These are phyloP conservation scores for Didymodactylos carnosus DNA, from an alignment of 2,888 invertebrate genomes.

Conservation along the genomic window DNA sequence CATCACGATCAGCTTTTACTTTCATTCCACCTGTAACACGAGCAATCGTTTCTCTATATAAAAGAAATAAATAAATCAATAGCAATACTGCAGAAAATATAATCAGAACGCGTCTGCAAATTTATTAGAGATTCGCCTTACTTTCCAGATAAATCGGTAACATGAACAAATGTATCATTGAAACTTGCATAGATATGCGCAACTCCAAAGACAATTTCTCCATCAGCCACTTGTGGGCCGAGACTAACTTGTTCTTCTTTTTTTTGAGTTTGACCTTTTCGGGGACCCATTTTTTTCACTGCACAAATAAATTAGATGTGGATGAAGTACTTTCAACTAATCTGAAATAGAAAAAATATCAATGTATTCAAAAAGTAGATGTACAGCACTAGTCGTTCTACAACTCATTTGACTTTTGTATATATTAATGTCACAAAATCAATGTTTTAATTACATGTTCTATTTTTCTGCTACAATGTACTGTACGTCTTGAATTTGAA, in stretches of 20 bases:
- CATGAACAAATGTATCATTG: constrained; percentile 99
- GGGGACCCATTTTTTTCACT: constrained; percentile 10
- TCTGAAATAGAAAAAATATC: no score
- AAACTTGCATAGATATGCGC: constrained; percentile 99
- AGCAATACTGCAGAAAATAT: neutral
- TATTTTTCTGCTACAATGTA: no score
- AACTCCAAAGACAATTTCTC: constrained; percentile 92
- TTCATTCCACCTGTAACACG: constrained; percentile 83
- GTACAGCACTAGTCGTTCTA: no score
- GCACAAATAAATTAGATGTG: no score
- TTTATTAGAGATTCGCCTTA: no score
- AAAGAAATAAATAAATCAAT: neutral
- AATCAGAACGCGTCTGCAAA: neutral
- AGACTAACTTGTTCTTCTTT: constrained; percentile 13
- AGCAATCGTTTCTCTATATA: constrained; percentile 41
- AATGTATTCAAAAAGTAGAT: no score
- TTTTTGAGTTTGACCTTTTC: constrained; percentile 7
- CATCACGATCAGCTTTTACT: constrained; percentile 98
- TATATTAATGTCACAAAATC: no score
- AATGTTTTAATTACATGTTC: no score
- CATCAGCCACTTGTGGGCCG: constrained; percentile 53
- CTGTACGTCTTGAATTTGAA: no score
- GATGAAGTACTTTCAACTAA: no score
- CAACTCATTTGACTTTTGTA: no score
- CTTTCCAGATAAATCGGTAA: constrained; percentile 82